These are phyloP conservation scores for Pempheris klunzingeri DNA, from an alignment of 2,797 vertebrate genomes.

Conservation along the genomic window DNA sequence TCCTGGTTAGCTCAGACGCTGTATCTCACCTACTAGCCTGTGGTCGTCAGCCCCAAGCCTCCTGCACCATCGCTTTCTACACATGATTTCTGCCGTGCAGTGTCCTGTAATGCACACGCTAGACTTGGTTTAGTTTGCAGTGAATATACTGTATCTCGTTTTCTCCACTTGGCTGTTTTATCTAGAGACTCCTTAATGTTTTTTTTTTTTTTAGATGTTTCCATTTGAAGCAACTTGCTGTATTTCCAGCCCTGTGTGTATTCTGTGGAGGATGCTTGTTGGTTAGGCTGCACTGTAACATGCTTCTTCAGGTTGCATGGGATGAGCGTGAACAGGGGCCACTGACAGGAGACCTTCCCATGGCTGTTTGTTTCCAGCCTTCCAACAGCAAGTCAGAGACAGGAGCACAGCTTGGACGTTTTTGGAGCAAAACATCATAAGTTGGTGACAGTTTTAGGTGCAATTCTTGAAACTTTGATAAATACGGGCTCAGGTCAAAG, in stretches of 20 bases:
- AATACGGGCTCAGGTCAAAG: conserved; percentile 40
- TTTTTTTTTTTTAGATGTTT: too few species aligned
- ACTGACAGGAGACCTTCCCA: background rate
- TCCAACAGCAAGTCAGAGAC: background rate
- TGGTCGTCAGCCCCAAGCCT: background rate
- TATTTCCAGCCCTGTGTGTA: too few species aligned
- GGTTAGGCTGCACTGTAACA: background rate
- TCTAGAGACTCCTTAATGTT: too few species aligned
- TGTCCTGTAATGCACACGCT: background rate
- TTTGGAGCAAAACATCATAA: background rate
- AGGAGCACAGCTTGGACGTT: background rate
- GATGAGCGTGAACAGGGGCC: background rate
- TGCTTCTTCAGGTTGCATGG: background rate
- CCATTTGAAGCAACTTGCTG: too few species aligned
- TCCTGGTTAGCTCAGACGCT: background rate
- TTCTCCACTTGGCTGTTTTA: too few species aligned
- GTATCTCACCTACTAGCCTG: background rate
- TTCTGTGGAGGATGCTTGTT: background rate
- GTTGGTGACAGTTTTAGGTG: background rate
- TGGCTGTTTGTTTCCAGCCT: background rate
- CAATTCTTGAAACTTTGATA: conserved; percentile 16
- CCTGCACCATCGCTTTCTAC: background rate
- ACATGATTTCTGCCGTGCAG: background rate
- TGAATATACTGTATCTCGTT: too few species aligned
- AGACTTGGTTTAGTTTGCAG: too few species aligned